Evolutionary conservation across 2,113 vertebrate genomes (phyloP).

Genomic region (Tricholaema leucomelas): DNA sequence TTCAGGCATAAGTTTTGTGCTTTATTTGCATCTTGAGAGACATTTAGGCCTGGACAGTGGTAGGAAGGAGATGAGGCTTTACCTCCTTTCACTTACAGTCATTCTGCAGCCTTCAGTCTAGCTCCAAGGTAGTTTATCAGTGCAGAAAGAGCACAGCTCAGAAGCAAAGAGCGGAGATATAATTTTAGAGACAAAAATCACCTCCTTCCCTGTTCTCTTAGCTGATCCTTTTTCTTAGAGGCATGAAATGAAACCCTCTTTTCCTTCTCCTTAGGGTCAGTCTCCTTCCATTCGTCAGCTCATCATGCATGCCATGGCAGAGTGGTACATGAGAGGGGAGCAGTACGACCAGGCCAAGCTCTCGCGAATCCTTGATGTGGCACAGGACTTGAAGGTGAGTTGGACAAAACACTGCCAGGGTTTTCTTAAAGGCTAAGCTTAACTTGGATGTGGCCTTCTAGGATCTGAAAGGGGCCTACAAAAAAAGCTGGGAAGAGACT

Average conservation of each 20-base stretch:
- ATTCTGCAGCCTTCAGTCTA: neutral
- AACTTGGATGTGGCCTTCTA: neutral
- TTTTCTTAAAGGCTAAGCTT: neutral
- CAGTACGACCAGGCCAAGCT: slow-evolving; percentile 98
- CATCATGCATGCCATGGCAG: slow-evolving; percentile 99
- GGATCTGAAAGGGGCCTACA: too few species aligned
- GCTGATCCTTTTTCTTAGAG: neutral
- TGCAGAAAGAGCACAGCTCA: neutral
- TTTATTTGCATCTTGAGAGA: neutral
- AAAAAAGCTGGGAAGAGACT: too few species aligned
- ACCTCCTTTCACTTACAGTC: neutral
- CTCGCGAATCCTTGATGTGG: slow-evolving; percentile 97
- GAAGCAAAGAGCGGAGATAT: neutral
- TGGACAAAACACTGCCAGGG: neutral
- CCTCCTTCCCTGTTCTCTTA: neutral
- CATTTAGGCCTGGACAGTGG: neutral
- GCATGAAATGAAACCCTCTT: neutral
- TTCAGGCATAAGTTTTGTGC: neutral
- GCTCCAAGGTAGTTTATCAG: neutral
- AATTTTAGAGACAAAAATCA: neutral
- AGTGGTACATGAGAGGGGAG: slow-evolving; percentile 99
- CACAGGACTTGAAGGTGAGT: slow-evolving; percentile 97
- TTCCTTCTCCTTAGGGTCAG: slow-evolving; percentile 84
- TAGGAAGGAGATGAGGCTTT: neutral
- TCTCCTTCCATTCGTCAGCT: slow-evolving; percentile 98